Base-by-base conservation (phyloP, 2,888 invertebrate genomes). In the Blomia tropicalis region DNA sequence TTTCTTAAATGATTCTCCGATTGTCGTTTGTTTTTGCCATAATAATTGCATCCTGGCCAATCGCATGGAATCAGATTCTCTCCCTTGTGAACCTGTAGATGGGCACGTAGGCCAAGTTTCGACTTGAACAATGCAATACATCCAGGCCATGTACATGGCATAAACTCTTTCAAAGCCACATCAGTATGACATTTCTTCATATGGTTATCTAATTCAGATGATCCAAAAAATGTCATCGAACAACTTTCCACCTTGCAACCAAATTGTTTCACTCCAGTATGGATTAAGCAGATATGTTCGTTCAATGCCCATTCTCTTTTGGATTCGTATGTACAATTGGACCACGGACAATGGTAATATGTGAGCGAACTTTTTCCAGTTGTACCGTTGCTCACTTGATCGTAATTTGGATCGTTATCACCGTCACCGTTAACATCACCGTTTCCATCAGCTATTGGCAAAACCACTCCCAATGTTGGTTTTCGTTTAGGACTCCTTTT, bases 51-150 rank as follows among this genome's bases (percentile, higher is more conserved):
- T 2, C 60, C 60, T 23, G 60, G 60, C 60, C 60, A 60, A 19
- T 53, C 60, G 29, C 47, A 60, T 11, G 19, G 23, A 22, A 60
- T 51, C 17, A 51, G 47, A 32, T 60, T 60, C 29, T 60, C 60
- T 7, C 60, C 60, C 23, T 41, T 47, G 51, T 60, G 60, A 5
- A 51, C 60, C 54, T 61, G 61, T 25, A 61, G 36, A 41, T 60
- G 60, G 4, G 51, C 51, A 14, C 51, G 23, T 14, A 60, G 30
- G 53, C 60, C 60, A 14, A 60, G 41, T 25, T 56, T 60, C 29
- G 60, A 51, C 25, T 61, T 61, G 54, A 61, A 54, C 4, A 36
- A 5, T 1, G 56, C 61, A 19, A 54, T 41, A 41, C 61, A 61
- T 14, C 61, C 61, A 14, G 31, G 36, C 61, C 61, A 61, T 5